Evolutionary conservation across 2,888 invertebrate genomes (phyloP).

Genomic region (Drosophila subquinaria): DNA sequence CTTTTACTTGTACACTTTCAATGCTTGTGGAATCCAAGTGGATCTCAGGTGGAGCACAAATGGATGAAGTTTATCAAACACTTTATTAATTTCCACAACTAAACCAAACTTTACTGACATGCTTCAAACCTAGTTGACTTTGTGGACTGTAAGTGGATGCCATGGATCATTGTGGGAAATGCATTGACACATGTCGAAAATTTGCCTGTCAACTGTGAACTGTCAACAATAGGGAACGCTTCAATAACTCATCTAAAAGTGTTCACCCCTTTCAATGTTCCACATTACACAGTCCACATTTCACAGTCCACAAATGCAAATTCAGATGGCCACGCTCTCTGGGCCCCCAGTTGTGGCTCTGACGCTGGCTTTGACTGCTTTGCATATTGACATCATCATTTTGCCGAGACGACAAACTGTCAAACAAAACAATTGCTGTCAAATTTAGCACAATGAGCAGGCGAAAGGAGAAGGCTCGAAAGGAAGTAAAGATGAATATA

Average conservation of each 20-base stretch:
- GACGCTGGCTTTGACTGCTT: conserved; percentile 54
- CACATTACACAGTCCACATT: conserved; percentile 26
- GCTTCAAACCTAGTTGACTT: background rate
- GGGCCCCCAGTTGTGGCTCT: conserved; percentile 23
- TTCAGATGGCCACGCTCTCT: conserved; percentile 36
- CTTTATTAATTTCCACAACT: background rate
- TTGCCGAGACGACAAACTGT: conserved; percentile 76
- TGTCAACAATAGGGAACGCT: conserved; percentile 50
- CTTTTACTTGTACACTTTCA: background rate
- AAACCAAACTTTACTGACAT: background rate
- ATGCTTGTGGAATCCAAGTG: background rate
- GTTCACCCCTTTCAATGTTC: conserved; percentile 46
- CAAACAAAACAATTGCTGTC: conserved; percentile 81
- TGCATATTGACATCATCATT: conserved; percentile 81
- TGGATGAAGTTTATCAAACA: background rate
- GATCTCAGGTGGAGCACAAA: background rate
- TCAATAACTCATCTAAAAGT: conserved; percentile 60
- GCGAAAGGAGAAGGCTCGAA: conserved; percentile 37
- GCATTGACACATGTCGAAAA: conserved; percentile 48
- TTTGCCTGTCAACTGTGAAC: conserved; percentile 48
- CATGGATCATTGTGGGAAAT: background rate
- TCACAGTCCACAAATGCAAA: conserved; percentile 35
- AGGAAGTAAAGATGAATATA: conserved; percentile 31
- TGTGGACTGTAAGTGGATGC: conserved; percentile 19
- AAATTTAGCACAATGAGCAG: conserved; percentile 73